Evolutionary conservation across 2,888 invertebrate species (phyloP), one percentile per base, ranked within the genome.

Genomic region (Melanophora roralis): DNA sequence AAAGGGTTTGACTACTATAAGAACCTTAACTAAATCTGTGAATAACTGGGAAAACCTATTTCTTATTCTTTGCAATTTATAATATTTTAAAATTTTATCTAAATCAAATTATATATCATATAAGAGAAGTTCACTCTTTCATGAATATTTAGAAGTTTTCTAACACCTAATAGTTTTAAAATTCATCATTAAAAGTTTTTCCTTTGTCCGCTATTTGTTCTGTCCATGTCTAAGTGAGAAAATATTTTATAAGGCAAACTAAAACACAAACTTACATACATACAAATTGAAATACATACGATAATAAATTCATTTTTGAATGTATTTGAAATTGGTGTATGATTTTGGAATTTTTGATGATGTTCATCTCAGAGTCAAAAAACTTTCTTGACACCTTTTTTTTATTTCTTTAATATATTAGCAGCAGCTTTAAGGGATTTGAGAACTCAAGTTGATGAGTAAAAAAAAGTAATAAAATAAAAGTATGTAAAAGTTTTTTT

Each of bases 101-200:
- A 49, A 32, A 11, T 11, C 6, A 57, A 49, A 65, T 45, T 49
- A 38, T 47, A 60, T 2, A 38, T 38, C 38, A 51, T 14, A 16
- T 1, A 49, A 57, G 14, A 19, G 36, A 36, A 32, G n/a, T 27
- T 1, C 16, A 57, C 43, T 62, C 19, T 43, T 73, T 64, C 72
- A 80, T 76, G 80, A 80, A 80, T 80, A 80, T 76, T 80, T 76
- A 72, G 76, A 80, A 80, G 72, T 76, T 80, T 60, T 64, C 16
- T 64, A 68, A 47, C 64, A 76, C 57, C 40, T 57, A 49, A 76
- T 47, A 76, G 64, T 53, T 51, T 68, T 64, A 32, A 64, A 80
- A 73, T 72, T 80, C 72, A 76, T 80, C 80, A 80, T 80, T 80
- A 76, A 76, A 80, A 80, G 76, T 80, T 76, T 64, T 55, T 53